phyloP scores from a whole-genome alignment of 2,888 invertebrate species.

The Oxyteleia sp. region DNA sequence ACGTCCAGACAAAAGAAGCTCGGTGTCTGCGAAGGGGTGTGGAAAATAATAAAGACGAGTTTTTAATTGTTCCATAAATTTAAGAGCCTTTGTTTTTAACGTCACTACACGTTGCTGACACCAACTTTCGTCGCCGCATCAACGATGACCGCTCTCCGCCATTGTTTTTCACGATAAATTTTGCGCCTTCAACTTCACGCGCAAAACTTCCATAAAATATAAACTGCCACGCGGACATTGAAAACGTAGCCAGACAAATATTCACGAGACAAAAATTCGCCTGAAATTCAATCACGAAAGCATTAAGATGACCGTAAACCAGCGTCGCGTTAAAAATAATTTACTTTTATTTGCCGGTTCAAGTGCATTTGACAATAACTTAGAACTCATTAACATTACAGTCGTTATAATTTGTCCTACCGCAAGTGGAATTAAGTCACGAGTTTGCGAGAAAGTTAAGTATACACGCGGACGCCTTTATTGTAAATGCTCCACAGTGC shows the following conservation, averaged over 20 bases:
- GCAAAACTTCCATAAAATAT: slow-evolving; percentile 60
- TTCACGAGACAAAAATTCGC: not conserved
- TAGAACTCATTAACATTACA: not conserved
- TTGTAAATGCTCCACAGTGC: not conserved
- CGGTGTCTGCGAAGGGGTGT: too few species aligned
- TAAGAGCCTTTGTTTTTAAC: too few species aligned
- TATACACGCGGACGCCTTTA: slow-evolving; percentile 3
- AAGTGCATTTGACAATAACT: slow-evolving; percentile 3
- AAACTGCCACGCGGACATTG: slow-evolving; percentile 28
- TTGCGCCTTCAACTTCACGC: slow-evolving; percentile 45
- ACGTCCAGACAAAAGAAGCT: too few species aligned
- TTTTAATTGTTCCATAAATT: too few species aligned
- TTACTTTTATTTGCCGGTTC: not conserved
- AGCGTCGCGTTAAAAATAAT: slow-evolving; percentile 3
- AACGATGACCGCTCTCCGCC: too few species aligned
- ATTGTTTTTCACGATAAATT: too few species aligned
- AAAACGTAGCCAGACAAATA: slow-evolving; percentile 7
- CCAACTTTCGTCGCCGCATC: too few species aligned
- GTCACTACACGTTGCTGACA: too few species aligned
- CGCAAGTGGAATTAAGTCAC: slow-evolving; percentile 10
- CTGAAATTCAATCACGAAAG: slow-evolving; percentile 1
- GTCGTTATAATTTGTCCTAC: slow-evolving; percentile 8
- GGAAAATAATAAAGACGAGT: too few species aligned
- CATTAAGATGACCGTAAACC: too few species aligned
- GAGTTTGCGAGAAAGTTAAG: slow-evolving; percentile 16